Conservation (phyloP, 2,113 vertebrate species). For the Eira barbara region DNA sequence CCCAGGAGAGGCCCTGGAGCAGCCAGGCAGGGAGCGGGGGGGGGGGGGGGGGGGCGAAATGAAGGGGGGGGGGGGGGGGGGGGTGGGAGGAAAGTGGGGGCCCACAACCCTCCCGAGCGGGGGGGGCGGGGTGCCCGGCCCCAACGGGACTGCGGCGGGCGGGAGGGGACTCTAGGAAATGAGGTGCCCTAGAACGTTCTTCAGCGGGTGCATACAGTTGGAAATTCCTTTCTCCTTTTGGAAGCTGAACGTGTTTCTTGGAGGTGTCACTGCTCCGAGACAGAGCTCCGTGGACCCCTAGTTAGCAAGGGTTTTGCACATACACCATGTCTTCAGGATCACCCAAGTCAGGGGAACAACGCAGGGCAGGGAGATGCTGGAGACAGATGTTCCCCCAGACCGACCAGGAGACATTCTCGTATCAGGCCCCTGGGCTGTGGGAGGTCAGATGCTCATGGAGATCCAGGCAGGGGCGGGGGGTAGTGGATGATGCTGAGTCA, state of each 20-base stretch:
- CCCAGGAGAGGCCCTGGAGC: neutral
- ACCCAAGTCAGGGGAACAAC: neutral
- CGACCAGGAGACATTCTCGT: neutral
- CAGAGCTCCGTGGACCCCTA: neutral
- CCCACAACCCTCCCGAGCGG: too few species aligned
- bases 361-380: neutral
- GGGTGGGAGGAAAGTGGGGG: too few species aligned
- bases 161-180: neutral
- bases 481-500: neutral
- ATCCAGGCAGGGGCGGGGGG: neutral
- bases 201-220: accelerated
- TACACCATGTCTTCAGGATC: accelerated
- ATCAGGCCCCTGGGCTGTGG: neutral
- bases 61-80: too few species aligned
- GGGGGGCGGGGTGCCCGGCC: too few species aligned
- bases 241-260: neutral
- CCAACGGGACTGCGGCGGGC: neutral
- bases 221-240: neutral
- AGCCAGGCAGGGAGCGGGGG: neutral
- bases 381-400: too few species aligned
- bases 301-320: accelerated
- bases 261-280: neutral
- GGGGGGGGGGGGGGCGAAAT: too few species aligned
- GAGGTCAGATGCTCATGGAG: neutral
- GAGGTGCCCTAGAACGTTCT: neutral